Conservation (phyloP, 2,888 invertebrate species). For the Lucinisca nassula region DNA sequence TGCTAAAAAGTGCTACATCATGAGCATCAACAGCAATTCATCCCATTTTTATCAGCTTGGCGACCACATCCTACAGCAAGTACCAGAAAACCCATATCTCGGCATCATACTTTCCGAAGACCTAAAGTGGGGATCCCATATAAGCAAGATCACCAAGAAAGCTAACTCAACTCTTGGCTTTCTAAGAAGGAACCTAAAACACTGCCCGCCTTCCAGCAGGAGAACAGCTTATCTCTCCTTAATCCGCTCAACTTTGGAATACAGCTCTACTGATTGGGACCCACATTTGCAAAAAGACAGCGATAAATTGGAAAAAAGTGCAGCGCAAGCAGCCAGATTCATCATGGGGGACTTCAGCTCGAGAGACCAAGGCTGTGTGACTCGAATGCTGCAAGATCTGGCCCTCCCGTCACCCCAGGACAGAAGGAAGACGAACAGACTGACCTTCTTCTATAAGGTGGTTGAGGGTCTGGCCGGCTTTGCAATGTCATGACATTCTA, state of each 20-base stretch:
- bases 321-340: constrained; percentile 25
- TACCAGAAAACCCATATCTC: constrained; percentile 22
- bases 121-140: constrained; percentile 42
- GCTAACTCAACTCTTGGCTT: constrained; percentile 43
- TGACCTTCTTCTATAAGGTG: not conserved
- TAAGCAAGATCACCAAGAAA: constrained; percentile 34
- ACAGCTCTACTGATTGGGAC: constrained; percentile 16
- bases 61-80: constrained; percentile 20
- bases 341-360: constrained; percentile 7
- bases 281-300: constrained; percentile 21
- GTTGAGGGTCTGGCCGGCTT: not conserved
- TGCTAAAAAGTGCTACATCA: constrained; percentile 28
- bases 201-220: constrained; percentile 18
- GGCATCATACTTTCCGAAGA: constrained; percentile 27
- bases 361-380: not conserved
- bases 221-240: not conserved
- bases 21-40: not conserved
- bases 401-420: not conserved
- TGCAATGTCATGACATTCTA: not conserved
- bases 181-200: constrained; percentile 29
- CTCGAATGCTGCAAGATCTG: not conserved
- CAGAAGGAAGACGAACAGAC: not conserved
- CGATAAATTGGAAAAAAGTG: constrained; percentile 2
- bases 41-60: not conserved
- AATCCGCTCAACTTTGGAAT: constrained; percentile 10